These are phyloP conservation scores for Fundulus diaphanus DNA, from an alignment of 2,797 vertebrate genomes.

Conservation along the genomic window DNA sequence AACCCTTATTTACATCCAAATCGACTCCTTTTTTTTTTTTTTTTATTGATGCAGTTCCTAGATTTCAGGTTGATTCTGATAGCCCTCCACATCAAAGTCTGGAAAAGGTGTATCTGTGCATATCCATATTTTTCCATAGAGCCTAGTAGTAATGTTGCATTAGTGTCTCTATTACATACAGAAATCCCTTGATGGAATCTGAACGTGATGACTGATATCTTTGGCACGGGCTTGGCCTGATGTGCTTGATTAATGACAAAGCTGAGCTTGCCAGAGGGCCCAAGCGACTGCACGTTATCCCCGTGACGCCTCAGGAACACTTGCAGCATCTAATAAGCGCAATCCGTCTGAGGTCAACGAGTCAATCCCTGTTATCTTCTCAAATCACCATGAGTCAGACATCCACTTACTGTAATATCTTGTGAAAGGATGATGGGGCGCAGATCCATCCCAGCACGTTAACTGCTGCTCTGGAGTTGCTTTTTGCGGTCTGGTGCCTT, in stretches of 20 bases:
- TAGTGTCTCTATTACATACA: conserved; percentile 52
- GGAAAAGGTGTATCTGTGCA: conserved; percentile 51
- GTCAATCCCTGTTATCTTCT: conserved; percentile 70
- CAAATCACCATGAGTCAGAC: conserved; percentile 67
- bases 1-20: conserved; percentile 35
- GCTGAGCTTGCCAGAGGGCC: conserved; percentile 57
- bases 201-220: conserved; percentile 63
- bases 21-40: conserved; percentile 45
- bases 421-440: conserved; percentile 66
- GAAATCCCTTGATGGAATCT: conserved; percentile 59
- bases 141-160: conserved; percentile 43
- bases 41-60: conserved; percentile 13
- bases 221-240: conserved; percentile 57
- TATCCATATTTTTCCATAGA: conserved; percentile 28
- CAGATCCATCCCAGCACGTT: conserved; percentile 56
- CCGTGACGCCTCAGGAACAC: conserved; percentile 58
- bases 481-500: conserved; percentile 63
- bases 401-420: conserved; percentile 72
- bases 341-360: conserved; percentile 62
- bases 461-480: conserved; percentile 52
- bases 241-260: conserved; percentile 68
- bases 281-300: conserved; percentile 57
- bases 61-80: conserved; percentile 11
- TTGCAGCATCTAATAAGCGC: conserved; percentile 50
- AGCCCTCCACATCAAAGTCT: conserved; percentile 22